A percentile compares a stretch with the other conserved stretches of the same genome.
Conservation (phyloP, 2,797 vertebrate genomes). For the Gila robusta region DNA sequence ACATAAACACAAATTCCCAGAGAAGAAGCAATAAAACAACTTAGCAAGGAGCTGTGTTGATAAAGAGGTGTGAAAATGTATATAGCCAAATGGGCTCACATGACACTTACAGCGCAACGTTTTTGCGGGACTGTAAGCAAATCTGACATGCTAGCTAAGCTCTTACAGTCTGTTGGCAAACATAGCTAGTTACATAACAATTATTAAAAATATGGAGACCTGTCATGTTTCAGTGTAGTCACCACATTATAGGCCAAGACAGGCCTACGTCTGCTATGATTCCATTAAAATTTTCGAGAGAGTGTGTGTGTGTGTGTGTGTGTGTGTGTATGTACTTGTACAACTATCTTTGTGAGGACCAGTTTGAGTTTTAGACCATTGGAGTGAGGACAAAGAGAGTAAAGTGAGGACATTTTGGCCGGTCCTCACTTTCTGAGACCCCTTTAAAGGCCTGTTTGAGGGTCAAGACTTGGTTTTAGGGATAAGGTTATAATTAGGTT, state of each 20-base stretch:
- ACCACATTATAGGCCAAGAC: conserved; percentile 3
- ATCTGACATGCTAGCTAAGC: conserved; percentile 10
- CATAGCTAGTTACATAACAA: conserved; percentile 19
- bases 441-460: too few species aligned
- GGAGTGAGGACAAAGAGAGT: too few species aligned
- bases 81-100: conserved; percentile 20
- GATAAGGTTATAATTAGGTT: too few species aligned
- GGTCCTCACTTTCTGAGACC: too few species aligned
- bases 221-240: conserved; percentile 16
- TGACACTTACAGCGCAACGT: background rate
- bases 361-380: too few species aligned
- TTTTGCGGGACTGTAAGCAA: conserved; percentile 5
- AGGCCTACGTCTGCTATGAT: background rate
- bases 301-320: too few species aligned
- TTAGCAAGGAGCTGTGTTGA: background rate
- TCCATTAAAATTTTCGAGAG: background rate
- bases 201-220: conserved; percentile 1
- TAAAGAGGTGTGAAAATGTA: conserved; percentile 31
- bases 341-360: too few species aligned
- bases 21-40: conserved; percentile 13
- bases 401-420: too few species aligned
- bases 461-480: too few species aligned
- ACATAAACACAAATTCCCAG: conserved; percentile 24
- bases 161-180: background rate
- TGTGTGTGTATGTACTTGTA: too few species aligned